These are phyloP conservation scores for Psittacula echo DNA, from an alignment of 2,797 vertebrate genomes.

Conservation along the genomic window DNA sequence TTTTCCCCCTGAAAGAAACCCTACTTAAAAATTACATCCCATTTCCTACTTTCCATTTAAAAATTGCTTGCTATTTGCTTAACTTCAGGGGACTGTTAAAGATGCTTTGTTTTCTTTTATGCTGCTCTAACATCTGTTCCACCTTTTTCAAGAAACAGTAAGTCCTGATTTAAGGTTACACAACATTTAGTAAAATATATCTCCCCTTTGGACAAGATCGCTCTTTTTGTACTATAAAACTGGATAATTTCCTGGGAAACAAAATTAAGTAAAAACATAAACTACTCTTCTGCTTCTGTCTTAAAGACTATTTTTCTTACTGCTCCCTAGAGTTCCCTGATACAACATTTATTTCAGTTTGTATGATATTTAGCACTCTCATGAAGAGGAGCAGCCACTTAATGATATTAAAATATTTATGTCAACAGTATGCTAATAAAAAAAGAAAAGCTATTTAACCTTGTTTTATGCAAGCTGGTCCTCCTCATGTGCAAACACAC, in stretches of 20 bases:
- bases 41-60: neutral
- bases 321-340: neutral
- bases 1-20: neutral
- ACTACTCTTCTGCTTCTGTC: neutral
- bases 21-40: neutral
- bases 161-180: neutral
- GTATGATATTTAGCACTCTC: neutral
- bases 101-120: neutral
- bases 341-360: conserved; percentile 22
- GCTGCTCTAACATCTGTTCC: neutral
- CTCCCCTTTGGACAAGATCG: neutral
- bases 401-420: conserved; percentile 31
- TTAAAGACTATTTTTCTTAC: neutral
- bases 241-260: neutral
- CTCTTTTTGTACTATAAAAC: neutral
- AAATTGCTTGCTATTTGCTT: neutral
- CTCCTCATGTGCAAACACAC: neutral
- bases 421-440: neutral
- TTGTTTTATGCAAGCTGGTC: neutral
- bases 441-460: neutral
- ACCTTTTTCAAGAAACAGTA: neutral
- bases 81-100: neutral
- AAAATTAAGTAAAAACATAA: conserved; percentile 24
- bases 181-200: neutral
- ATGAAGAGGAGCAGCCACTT: neutral